These are phyloP conservation scores for Dryadula phaetusa DNA, from an alignment of 2,888 invertebrate genomes.

Conservation along the genomic window DNA sequence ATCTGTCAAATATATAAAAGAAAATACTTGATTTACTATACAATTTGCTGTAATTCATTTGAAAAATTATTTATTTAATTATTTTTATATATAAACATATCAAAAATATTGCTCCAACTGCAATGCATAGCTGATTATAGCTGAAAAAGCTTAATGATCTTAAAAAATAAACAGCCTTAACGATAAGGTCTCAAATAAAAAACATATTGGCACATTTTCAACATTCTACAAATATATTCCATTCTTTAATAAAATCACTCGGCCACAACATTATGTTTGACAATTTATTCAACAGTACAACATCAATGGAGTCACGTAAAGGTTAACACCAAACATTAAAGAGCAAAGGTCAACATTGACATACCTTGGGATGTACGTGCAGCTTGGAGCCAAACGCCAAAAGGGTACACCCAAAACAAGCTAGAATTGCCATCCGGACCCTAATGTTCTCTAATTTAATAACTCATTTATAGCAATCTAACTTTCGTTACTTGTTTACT, in stretches of 20 bases:
- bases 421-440: conserved; percentile 43
- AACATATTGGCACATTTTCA: conserved; percentile 16
- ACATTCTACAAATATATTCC: conserved; percentile 20
- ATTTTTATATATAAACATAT: background rate
- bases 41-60: background rate
- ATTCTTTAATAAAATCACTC: conserved; percentile 21
- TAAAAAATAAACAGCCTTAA: background rate
- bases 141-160: conserved; percentile 4
- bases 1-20: no score
- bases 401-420: conserved; percentile 39
- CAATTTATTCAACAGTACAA: conserved; percentile 29
- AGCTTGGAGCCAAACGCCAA: conserved; percentile 34
- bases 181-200: conserved; percentile 8
- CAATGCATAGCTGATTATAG: conserved; percentile 6
- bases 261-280: conserved; percentile 21
- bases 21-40: no score
- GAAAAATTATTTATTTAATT: background rate
- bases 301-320: conserved; percentile 36
- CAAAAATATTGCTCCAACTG: background rate
- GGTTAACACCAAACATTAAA: conserved; percentile 41
- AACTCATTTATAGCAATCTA: conserved; percentile 6
- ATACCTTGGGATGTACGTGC: conserved; percentile 42
- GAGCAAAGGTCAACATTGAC: conserved; percentile 41
- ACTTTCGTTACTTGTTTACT: conserved; percentile 2
- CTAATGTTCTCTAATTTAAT: conserved; percentile 10